Evolutionary conservation across 1,140 invertebrate species (phyloP), one percentile per base, ranked within the genome.

Genomic region (Archegozetes longisetosus): DNA sequence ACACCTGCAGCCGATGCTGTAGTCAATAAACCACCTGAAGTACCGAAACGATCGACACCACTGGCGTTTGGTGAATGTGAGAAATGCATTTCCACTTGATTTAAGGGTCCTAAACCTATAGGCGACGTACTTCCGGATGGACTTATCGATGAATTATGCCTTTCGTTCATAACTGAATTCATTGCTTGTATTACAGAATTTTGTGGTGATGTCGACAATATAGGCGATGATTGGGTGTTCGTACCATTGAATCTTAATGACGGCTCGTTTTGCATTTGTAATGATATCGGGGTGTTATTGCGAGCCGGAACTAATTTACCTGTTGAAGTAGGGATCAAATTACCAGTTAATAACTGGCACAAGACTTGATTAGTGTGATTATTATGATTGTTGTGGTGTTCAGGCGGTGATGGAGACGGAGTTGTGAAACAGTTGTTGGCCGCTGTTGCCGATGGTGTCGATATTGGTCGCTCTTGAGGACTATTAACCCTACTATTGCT

Each of bases 21-120:
- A 12, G 27, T 25, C 53, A 55, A n/a, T 12, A 23, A n/a, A n/a
- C 53, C 53, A 29, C 53, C 53, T 29, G 53, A 55, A 28, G 53
- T 28, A 29, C 22, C 53, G 25, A 55, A 55, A 12, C 27, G 53
- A 20, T 55, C 53, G 20, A 55, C 25, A 26, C 53, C 53, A 12
- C 3, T 26, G 20, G 50, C 28, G 25, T 24, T 55, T 27, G 53
- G 32, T 9, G 32, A 40, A 40, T 40, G 32, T 40, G 32, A 17
- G 32, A 40, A 40, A 40, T 40, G 32, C 32, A 25, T 29, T 55
- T 55, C n/a, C 53, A 55, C 22, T 12, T 26, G 53, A 29, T n/a
- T n/a, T 17, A 55, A 22, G 22, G 53, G 53, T 28, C 28, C n/a
- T 24, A n/a, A 27, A 4, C n/a, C n/a, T 25, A 29, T 23, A 20